Evolutionary conservation across 2,888 invertebrate genomes (phyloP), one percentile per base, ranked within the genome.

Genomic region (Allygus modestus): DNA sequence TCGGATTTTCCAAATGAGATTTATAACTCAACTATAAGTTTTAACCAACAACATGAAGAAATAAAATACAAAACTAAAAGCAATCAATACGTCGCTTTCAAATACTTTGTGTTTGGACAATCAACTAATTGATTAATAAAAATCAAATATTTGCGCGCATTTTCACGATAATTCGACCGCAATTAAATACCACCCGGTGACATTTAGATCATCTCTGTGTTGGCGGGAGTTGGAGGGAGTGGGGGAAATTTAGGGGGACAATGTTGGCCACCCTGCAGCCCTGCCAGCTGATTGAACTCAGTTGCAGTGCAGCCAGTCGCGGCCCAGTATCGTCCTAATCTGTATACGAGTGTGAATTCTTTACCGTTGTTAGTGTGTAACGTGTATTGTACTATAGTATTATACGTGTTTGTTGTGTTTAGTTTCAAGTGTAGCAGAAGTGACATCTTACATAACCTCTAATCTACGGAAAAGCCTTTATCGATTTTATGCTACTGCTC

Each of bases 281-380:
- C 65, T 65, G 65, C 65, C 65, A 65, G 65, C 65, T 65, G 65
- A 65, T 65, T 28, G 26, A 15, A 65, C 65, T 65, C 65, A 65
- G 65, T 65, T 65, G 65, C 65, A 65, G 65, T 28, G 26, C 65
- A 65, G 65, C 65, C 65, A 65, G 11, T 65, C 28, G 58, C 58
- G 58, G 65, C 5, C 4, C 65, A 28, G 28, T 31, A 31, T 11
- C 31, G 28, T 2, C 28, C 28, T 28, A 28, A 20, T 23, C 54
- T 15, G 65, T 65, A 31, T 65, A 65, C 65, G 65, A 65, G 31
- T 15, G 31, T 65, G 23, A 58, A 31, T 54, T 23, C 1, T 11
- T 23, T 7, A 28, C 28, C 31, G 17, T 26, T 58, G 20, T 20
- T 58, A 17, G 5, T 23, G 58, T 23, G 58, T 9, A 58, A 2